Percentiles rank a stretch among this genome's conserved stretches.
Conservation (phyloP, 2,888 invertebrate genomes). For the Lordiphosa andalusiaca region DNA sequence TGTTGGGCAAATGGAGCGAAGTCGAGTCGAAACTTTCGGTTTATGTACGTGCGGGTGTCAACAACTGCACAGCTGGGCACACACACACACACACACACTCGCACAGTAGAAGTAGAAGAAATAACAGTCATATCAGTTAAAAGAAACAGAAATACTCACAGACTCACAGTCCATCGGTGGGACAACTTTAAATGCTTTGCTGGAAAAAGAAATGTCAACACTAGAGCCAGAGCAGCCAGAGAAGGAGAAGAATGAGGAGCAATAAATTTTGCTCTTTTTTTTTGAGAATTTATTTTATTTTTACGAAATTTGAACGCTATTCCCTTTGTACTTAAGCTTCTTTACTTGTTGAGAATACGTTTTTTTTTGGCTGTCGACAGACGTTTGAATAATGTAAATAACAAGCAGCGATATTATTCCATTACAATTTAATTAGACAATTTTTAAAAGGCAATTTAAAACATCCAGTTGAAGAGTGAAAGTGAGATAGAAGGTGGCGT, state of each 20-base stretch:
- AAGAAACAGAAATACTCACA: constrained; percentile 33
- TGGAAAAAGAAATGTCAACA: constrained; percentile 43
- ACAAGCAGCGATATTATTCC: too few species aligned
- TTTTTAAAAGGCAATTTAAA: too few species aligned
- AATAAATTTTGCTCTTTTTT: not conserved
- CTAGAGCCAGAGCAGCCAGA: not conserved
- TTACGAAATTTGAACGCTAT: constrained; percentile 39
- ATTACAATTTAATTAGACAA: too few species aligned
- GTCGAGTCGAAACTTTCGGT: constrained; percentile 46
- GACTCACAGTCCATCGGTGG: constrained; percentile 16
- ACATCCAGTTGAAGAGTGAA: too few species aligned
- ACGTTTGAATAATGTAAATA: constrained; percentile 53
- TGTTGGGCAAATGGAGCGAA: constrained; percentile 56
- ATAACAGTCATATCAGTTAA: constrained; percentile 45
- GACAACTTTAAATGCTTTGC: constrained; percentile 43
- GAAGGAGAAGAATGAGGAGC: too few species aligned
- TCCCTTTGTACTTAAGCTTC: too few species aligned
- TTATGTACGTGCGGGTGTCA: constrained; percentile 53
- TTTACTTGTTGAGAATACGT: constrained; percentile 41
- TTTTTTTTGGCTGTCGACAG: constrained; percentile 16
- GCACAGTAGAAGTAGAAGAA: constrained; percentile 41
- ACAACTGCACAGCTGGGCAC: constrained; percentile 68
- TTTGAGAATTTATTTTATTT: constrained; percentile 11
- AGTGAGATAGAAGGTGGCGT: too few species aligned
- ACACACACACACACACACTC: constrained; percentile 42